phyloP scores from a whole-genome alignment of 2,797 vertebrate species.

The Liparis tanakae region DNA sequence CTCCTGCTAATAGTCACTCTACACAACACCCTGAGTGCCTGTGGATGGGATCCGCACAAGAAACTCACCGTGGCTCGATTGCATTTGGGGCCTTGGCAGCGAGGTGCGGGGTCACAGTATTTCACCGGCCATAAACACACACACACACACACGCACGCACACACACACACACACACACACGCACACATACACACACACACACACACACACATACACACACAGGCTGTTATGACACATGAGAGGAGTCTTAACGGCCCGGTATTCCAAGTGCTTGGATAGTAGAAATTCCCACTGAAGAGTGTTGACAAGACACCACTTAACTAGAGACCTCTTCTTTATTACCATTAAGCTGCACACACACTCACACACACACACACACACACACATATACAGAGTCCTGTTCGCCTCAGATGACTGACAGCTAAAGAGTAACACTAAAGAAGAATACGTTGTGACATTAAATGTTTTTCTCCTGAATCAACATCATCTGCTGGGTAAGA shows the following conservation, averaged over 20 bases:
- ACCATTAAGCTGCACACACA: conserved; percentile 24
- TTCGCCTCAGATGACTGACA: conserved; percentile 15
- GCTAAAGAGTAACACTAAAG: not conserved
- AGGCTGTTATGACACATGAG: conserved; percentile 71
- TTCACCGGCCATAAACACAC: conserved; percentile 51
- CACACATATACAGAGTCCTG: conserved; percentile 32
- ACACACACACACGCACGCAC: conserved; percentile 54
- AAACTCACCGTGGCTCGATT: conserved; percentile 44
- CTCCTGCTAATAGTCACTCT: conserved; percentile 48
- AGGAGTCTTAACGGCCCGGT: conserved; percentile 58
- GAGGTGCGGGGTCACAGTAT: conserved; percentile 32
- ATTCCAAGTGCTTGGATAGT: conserved; percentile 67
- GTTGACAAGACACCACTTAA: conserved; percentile 72
- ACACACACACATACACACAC: conserved; percentile 49
- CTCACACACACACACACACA: conserved; percentile 17
- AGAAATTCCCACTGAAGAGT: conserved; percentile 64
- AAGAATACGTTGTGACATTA: not conserved
- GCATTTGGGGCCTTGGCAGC: conserved; percentile 44
- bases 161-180: conserved; percentile 53
- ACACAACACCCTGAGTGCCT: conserved; percentile 52
- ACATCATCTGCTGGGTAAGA: not conserved
- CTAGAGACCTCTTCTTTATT: conserved; percentile 57
- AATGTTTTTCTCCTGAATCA: conserved; percentile 26
- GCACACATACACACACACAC: conserved; percentile 47
- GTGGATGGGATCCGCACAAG: conserved; percentile 28